Evolutionary conservation across 2,113 vertebrate genomes (phyloP).

Genomic region (Epinephelus fuscoguttatus): DNA sequence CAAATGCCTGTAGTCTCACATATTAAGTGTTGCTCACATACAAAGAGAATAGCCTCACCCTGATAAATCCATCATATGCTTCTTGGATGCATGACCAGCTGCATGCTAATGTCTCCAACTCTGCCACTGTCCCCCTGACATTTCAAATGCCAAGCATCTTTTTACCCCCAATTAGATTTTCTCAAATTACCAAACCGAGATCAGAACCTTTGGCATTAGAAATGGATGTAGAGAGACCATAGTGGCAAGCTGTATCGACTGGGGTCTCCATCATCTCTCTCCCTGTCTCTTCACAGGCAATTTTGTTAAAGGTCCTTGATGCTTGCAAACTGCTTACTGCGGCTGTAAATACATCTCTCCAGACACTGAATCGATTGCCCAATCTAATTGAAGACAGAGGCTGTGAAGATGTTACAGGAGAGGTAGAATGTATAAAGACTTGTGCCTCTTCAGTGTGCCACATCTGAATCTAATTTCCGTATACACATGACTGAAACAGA

Average conservation of each 20-base stretch:
- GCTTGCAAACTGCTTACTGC: conserved; percentile 75
- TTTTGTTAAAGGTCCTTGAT: conserved; percentile 81
- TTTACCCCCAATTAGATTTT: conserved; percentile 62
- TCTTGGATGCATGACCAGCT: conserved; percentile 3
- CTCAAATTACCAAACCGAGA: conserved; percentile 65
- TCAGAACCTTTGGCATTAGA: conserved; percentile 72
- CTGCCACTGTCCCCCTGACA: conserved; percentile 18
- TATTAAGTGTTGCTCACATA: background rate
- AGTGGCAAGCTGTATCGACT: conserved; percentile 59
- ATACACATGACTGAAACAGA: conserved; percentile 11
- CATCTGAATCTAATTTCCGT: conserved; percentile 34
- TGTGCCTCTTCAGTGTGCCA: conserved; percentile 18
- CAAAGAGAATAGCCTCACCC: background rate
- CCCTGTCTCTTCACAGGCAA: conserved; percentile 72
- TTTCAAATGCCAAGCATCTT: conserved; percentile 53
- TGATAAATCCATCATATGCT: background rate
- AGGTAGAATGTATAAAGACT: conserved; percentile 47
- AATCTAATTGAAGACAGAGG: conserved; percentile 75
- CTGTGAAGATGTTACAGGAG: conserved; percentile 70
- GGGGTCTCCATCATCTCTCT: conserved; percentile 65
- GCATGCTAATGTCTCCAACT: conserved; percentile 38
- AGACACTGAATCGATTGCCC: conserved; percentile 75
- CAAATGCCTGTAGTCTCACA: background rate
- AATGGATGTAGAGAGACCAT: conserved; percentile 59
- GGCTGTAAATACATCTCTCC: conserved; percentile 78